Percentiles rank a stretch among this genome's conserved stretches.
Evolutionary conservation across 2,888 invertebrate species (phyloP).

Genomic region (Coenonympha arcania): DNA sequence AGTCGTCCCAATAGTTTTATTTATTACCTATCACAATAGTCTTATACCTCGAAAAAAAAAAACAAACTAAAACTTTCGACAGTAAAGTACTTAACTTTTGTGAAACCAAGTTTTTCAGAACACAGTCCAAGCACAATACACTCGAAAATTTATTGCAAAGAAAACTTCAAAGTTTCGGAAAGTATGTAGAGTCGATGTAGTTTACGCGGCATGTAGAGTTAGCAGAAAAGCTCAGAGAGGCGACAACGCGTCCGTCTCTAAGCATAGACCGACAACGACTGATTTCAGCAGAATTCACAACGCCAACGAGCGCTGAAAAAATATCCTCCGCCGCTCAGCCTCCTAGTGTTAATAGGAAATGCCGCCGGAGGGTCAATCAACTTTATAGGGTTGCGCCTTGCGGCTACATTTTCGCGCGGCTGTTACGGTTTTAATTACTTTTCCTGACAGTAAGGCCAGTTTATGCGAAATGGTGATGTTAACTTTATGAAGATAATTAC

Average conservation of each 20-base stretch:
- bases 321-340: slow-evolving; percentile 43
- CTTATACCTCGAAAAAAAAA: not conserved
- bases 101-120: not conserved
- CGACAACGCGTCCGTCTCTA: slow-evolving; percentile 33
- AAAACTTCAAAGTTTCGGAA: slow-evolving; percentile 29
- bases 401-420: slow-evolving; percentile 26
- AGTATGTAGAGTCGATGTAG: slow-evolving; percentile 50
- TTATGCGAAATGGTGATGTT: not conserved
- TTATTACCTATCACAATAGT: not conserved
- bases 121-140: slow-evolving; percentile 8
- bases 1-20: not conserved
- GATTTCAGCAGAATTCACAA: slow-evolving; percentile 37
- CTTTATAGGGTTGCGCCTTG: slow-evolving; percentile 49
- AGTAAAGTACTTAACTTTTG: not conserved
- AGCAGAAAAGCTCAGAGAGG: slow-evolving; percentile 15
- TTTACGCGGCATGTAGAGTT: slow-evolving; percentile 49
- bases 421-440: slow-evolving; percentile 19
- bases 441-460: slow-evolving; percentile 1
- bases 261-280: slow-evolving; percentile 52
- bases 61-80: not conserved
- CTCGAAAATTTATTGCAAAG: slow-evolving; percentile 1
- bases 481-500: slow-evolving; percentile 2
- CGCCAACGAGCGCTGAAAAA: slow-evolving; percentile 45
- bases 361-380: slow-evolving; percentile 57
- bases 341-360: slow-evolving; percentile 52